Percentiles rank a stretch among this genome's conserved stretches.
phyloP scores from a whole-genome alignment of 1,140 invertebrate species.

The Drosophila ananassae region DNA sequence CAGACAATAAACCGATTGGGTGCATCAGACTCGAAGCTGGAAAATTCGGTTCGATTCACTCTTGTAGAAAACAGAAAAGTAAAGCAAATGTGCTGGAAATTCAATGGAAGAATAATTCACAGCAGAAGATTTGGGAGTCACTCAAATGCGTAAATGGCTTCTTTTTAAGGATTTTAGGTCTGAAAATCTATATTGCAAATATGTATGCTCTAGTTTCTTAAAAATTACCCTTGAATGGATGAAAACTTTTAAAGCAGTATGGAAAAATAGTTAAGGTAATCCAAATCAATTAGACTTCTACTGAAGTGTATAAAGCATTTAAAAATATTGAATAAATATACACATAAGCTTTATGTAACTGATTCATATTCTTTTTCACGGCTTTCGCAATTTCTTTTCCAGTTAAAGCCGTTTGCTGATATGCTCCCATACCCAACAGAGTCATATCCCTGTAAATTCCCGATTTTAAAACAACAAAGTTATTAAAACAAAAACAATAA shows the following conservation, averaged over 20 bases:
- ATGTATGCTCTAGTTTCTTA: not conserved
- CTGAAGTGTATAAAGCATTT: no score
- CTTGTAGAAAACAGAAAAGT: not conserved
- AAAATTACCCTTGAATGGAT: no score
- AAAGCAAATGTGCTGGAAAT: constrained; percentile 36
- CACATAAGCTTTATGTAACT: no score
- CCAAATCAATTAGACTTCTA: no score
- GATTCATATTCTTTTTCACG: not conserved
- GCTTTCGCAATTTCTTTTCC: not conserved
- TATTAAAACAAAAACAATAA: constrained; percentile 32
- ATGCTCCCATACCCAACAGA: not conserved
- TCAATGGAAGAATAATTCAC: constrained; percentile 16
- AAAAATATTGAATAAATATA: no score
- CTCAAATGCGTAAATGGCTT: constrained; percentile 9
- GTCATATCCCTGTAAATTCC: constrained; percentile 6
- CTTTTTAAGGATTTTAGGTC: constrained; percentile 8
- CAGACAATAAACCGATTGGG: constrained; percentile 24
- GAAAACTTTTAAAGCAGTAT: no score
- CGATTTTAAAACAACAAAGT: constrained; percentile 11
- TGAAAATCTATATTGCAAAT: not conserved
- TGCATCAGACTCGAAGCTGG: constrained; percentile 28
- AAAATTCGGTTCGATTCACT: constrained; percentile 26
- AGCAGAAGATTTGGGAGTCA: not conserved
- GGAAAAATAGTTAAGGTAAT: no score
- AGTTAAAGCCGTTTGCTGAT: not conserved